A percentile compares a stretch with the other conserved stretches of the same genome.
Evolutionary conservation across 2,113 vertebrate species (phyloP).

Genomic region (Bungarus multicinctus): DNA sequence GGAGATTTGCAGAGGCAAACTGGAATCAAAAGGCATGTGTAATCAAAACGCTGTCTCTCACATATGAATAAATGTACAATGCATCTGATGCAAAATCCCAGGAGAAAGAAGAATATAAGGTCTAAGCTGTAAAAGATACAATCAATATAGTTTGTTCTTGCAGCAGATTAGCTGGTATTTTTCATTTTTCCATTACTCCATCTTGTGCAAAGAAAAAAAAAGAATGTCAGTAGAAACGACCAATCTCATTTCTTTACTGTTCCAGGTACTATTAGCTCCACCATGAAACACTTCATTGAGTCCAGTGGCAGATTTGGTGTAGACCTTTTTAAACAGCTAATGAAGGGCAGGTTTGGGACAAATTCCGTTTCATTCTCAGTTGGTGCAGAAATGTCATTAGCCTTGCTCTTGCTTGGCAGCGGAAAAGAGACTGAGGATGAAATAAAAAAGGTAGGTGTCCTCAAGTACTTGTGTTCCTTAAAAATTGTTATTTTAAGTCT

Average conservation of each 20-base stretch:
- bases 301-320: slow-evolving; percentile 63
- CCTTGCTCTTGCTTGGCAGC: slow-evolving; percentile 67
- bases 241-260: slow-evolving; percentile 16
- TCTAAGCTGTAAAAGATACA: not conserved
- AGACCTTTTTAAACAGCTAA: slow-evolving; percentile 43
- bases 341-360: not conserved
- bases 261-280: slow-evolving; percentile 39
- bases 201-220: too few species aligned
- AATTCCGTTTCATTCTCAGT: slow-evolving; percentile 70
- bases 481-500: not conserved
- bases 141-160: not conserved
- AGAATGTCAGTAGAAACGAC: not conserved
- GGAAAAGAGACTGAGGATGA: slow-evolving; percentile 60
- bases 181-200: not conserved
- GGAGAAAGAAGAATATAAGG: too few species aligned
- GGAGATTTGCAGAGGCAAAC: too few species aligned
- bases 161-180: not conserved
- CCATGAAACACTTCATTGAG: slow-evolving; percentile 61
- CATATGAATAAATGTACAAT: too few species aligned
- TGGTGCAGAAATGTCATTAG: slow-evolving; percentile 64
- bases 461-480: not conserved
- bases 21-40: too few species aligned
- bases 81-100: too few species aligned
- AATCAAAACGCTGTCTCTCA: too few species aligned
- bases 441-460: slow-evolving; percentile 63